Percentiles rank a stretch among this genome's conserved stretches.
These are phyloP conservation scores for Dolomedes plantarius DNA, from an alignment of 2,888 invertebrate genomes.

Conservation along the genomic window DNA sequence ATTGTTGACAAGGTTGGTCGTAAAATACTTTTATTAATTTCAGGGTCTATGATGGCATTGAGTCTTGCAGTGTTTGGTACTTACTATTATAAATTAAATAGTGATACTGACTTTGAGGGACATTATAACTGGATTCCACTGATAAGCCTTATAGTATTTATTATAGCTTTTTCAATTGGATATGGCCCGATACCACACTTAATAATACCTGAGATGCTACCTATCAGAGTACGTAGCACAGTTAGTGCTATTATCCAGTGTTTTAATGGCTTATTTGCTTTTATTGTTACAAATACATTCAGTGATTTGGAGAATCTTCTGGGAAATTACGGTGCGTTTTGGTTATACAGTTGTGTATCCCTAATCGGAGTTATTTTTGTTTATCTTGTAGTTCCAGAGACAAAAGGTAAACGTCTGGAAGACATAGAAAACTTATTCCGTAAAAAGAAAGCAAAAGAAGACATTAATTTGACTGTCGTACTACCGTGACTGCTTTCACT, in stretches of 20 bases:
- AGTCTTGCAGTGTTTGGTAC: conserved; percentile 86
- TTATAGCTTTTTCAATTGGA: conserved; percentile 90
- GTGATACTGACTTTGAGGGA: conserved; percentile 62
- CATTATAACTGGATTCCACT: conserved; percentile 83
- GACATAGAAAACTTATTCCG: conserved; percentile 81
- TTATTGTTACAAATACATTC: conserved; percentile 91
- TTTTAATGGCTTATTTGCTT: conserved; percentile 93
- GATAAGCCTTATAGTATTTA: conserved; percentile 88
- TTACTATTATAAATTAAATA: conserved; percentile 81
- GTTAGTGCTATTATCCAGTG: conserved; percentile 92
- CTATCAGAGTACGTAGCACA: conserved; percentile 88
- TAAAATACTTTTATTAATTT: conserved; percentile 90
- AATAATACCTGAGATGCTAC: conserved; percentile 94
- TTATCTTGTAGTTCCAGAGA: conserved; percentile 91
- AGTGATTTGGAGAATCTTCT: conserved; percentile 19
- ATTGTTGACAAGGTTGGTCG: conserved; percentile 93
- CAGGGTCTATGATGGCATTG: conserved; percentile 80
- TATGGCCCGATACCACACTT: conserved; percentile 90
- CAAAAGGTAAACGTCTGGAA: conserved; percentile 92
- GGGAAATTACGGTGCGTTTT: conserved; percentile 79
- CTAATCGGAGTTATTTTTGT: conserved; percentile 89
- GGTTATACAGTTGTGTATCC: conserved; percentile 85
- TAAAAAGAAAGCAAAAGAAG: too few species aligned
- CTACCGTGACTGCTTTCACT: too few species aligned
- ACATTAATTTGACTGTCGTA: too few species aligned